These are phyloP conservation scores for Junonia oenone DNA, from an alignment of 2,888 invertebrate genomes.

Conservation along the genomic window DNA sequence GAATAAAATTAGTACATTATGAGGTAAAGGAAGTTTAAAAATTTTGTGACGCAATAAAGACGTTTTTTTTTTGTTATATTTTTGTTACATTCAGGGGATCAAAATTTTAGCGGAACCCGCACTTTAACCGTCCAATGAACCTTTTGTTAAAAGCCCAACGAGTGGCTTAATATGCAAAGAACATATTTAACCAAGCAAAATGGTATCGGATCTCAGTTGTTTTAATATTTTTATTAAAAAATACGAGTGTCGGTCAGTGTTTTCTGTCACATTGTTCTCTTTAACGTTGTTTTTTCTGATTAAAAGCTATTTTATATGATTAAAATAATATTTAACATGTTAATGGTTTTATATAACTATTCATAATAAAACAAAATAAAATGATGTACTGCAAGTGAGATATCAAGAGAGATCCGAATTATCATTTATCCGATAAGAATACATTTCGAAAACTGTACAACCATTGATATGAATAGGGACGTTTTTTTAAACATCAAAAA, in stretches of 20 bases:
- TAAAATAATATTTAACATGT: too few relatives aligned
- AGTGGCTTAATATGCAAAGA: not conserved
- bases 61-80: too few relatives aligned
- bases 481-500: not conserved
- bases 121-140: too few relatives aligned
- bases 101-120: too few relatives aligned
- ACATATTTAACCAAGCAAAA: not conserved
- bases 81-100: too few relatives aligned
- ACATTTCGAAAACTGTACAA: not conserved
- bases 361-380: not conserved
- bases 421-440: not conserved
- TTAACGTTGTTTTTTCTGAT: too few relatives aligned
- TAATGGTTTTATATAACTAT: not conserved
- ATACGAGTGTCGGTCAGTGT: too few relatives aligned
- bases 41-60: too few relatives aligned
- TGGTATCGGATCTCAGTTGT: not conserved
- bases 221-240: not conserved
- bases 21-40: too few relatives aligned
- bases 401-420: not conserved
- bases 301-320: not conserved
- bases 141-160: too few relatives aligned
- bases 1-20: too few relatives aligned
- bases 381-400: not conserved
- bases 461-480: not conserved
- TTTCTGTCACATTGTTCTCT: too few relatives aligned